Base-by-base conservation (phyloP, 2,797 vertebrate genomes). In the Lophotriccus pileatus region DNA sequence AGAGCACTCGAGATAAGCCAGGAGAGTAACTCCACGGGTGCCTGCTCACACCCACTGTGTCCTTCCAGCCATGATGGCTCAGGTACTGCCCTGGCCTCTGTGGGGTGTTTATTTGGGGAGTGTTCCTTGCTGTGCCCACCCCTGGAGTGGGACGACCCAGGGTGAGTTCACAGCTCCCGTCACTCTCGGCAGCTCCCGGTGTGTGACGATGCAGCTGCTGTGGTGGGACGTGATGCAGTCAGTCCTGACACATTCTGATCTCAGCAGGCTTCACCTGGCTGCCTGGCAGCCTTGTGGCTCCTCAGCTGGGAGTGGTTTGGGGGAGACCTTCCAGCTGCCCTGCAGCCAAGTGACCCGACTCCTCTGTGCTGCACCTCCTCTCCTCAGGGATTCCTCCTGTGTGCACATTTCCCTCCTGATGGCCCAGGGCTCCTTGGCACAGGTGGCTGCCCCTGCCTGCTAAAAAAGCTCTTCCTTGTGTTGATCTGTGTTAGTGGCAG, bases 1-100 rank as follows among this genome's bases (percentile, higher is more conserved):
- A 25, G 32, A 41, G 68, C 10, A 0, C 11, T 50, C n/a, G 0
- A 9, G 21, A 1, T 11, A 10, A 58, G 32, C 23, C 63, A 3
- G 4, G 28, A 63, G 44, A 44, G 77, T 24, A 7, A 10, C 36
- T 28, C 37, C 4, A 0, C 36, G 64, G 28, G 43, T 25, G 9
- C 10, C 58, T 67, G 12, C 28, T 68, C 23, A 64, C 27, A 15
- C 43, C 32, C 1, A 1, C 76, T 36, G 53, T 5, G 18, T 60
- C 15, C 37, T 59, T 39, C 30, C 15, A 5, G 21, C 39, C 2
- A 0, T 24, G 32, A 20, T 62, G 3, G 4, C 62, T 73, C 24
- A 12, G 74, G 63, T 36, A 53, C 43, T 41, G 50, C 50, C 27
- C 7, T 75, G 55, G 49, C 37, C 68, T 20, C 52, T 1, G 37